Base-by-base conservation (phyloP, 2,797 vertebrate species). In the Cyclura pinguis region DNA sequence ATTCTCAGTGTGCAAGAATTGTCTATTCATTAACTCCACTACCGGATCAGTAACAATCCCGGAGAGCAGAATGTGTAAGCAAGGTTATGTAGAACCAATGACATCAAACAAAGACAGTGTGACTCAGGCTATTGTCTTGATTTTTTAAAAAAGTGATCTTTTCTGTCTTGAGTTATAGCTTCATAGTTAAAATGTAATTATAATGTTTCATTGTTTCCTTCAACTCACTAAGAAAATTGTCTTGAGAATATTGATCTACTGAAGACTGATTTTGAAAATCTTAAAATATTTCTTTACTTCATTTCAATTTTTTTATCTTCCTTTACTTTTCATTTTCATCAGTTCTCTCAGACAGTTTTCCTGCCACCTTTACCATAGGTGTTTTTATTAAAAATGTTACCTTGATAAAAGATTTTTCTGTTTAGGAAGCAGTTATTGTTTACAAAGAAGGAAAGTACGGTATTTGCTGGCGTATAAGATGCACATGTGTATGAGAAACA, bases 81-180 rank as follows among this genome's bases (percentile, higher is more conserved):
- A 52, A 84, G 42, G 13, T 50, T 76, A 76, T n/a, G 7, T 76
- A 14, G 27, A 73, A 27, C 24, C 52, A 88, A 35, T 69, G 32
- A 57, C 3, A 83, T 50, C 6, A 38, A 32, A 2, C 16, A 24
- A 67, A 32, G 42, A 74, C 14, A 52, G 14, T 32, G 22, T 78
- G n/a, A 59, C 57, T 88, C 22, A n/a, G 52, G 7, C 6, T 57
- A 35, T n/a, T 72, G 38, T 50, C 29, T 50, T 85, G 47, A 72
- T 27, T 32, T 72, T 50, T 74, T 62, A 52, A 80, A 55, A 22
- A 12, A 38, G 5, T 74, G 9, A 55, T 42, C 9, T 86, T 27
- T 55, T 82, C 1, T 84, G 14, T 83, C 9, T 12, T 93, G 29
- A 85, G 76, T 91, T 7, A 64, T 90, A 80, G 84, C 57, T 80